Evolutionary conservation across 2,888 invertebrate genomes (phyloP).

Genomic region (Macrosiphum euphorbiae): DNA sequence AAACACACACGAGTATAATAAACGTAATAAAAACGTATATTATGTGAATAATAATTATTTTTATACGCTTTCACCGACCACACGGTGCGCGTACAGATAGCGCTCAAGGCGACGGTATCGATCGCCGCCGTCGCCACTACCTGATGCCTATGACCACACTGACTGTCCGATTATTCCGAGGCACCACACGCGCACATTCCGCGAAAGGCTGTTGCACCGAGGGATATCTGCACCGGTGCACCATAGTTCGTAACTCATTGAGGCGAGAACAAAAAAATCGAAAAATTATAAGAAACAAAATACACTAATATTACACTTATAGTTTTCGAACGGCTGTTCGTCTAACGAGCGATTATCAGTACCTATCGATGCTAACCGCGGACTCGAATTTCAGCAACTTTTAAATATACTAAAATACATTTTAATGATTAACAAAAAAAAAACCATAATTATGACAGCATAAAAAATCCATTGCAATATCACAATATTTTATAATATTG

Average conservation of each 20-base stretch:
- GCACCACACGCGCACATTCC: conserved; percentile 38
- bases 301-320: neutral
- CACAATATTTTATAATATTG: no score
- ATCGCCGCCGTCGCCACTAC: conserved; percentile 7
- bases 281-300: neutral
- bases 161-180: neutral
- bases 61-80: conserved; percentile 35
- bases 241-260: neutral
- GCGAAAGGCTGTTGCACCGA: conserved; percentile 59
- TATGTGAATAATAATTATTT: neutral
- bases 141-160: neutral
- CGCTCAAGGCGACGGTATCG: conserved; percentile 55
- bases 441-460: neutral
- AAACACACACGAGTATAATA: neutral
- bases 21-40: neutral
- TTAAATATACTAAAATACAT: neutral
- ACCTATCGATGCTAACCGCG: neutral
- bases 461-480: no score
- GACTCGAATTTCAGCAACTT: neutral
- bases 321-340: neutral
- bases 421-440: neutral
- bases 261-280: neutral
- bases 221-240: neutral
- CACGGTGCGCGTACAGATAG: conserved; percentile 46
- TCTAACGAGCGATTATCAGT: neutral